phyloP scores from a whole-genome alignment of 2,888 invertebrate genomes.

The Zeuzera pyrina region DNA sequence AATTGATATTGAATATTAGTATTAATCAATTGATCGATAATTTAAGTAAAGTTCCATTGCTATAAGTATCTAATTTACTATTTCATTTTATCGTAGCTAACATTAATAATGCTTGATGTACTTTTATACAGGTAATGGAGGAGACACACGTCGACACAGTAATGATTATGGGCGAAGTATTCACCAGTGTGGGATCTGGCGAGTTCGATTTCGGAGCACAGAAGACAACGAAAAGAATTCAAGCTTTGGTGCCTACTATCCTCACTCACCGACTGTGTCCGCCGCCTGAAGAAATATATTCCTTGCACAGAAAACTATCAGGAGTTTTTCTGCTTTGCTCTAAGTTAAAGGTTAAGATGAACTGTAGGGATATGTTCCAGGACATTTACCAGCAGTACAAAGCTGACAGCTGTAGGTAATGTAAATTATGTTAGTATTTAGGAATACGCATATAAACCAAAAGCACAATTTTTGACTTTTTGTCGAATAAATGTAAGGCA shows the following conservation, averaged over 20 bases:
- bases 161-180: constrained; percentile 97
- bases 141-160: constrained; percentile 97
- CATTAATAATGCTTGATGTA: too few species aligned
- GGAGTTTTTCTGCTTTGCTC: constrained; percentile 95
- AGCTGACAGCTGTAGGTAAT: constrained; percentile 18
- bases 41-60: too few species aligned
- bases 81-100: too few species aligned
- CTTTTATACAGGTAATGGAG: constrained; percentile 80
- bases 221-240: constrained; percentile 82
- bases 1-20: too few species aligned
- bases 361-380: constrained; percentile 88
- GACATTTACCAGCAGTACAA: constrained; percentile 82
- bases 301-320: constrained; percentile 95
- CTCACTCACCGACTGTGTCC: constrained; percentile 94
- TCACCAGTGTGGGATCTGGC: constrained; percentile 77
- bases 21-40: too few species aligned
- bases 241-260: constrained; percentile 93
- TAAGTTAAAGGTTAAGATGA: constrained; percentile 85
- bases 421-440: too few species aligned
- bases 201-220: constrained; percentile 94
- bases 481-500: too few species aligned
- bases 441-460: too few species aligned
- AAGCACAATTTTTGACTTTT: too few species aligned
- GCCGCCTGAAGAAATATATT: constrained; percentile 99
- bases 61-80: too few species aligned